A percentile compares a stretch with the other conserved stretches of the same genome.
These are phyloP conservation scores for Mionectes macconnelli DNA, from an alignment of 2,113 vertebrate genomes.

Conservation along the genomic window DNA sequence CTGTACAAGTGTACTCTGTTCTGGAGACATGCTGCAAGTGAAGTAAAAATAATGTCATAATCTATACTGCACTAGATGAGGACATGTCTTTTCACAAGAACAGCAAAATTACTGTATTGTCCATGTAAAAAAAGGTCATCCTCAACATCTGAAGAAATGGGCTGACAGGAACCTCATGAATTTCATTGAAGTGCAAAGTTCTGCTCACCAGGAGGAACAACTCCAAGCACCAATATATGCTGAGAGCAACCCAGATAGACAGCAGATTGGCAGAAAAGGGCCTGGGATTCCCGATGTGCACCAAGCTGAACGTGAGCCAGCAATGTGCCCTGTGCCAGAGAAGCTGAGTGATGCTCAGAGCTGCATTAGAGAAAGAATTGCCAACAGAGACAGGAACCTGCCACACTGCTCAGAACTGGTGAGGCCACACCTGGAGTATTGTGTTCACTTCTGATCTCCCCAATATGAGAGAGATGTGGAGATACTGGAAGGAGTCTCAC, in stretches of 20 bases:
- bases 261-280: background rate
- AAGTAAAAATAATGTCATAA: background rate
- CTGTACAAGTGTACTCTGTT: background rate
- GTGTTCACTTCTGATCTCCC: background rate
- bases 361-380: background rate
- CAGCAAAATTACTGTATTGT: background rate
- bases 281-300: background rate
- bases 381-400: background rate
- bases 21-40: background rate
- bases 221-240: fast-evolving
- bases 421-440: background rate
- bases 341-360: background rate
- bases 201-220: background rate
- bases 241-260: background rate
- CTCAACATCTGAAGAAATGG: background rate
- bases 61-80: background rate
- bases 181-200: fast-evolving
- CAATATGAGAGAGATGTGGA: background rate
- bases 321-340: no score
- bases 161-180: background rate
- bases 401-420: background rate
- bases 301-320: background rate
- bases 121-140: background rate
- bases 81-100: background rate
- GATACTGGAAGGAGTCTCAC: fast-evolving